Evolutionary conservation across 1,140 invertebrate species (phyloP).

Genomic region (Camponotus pennsylvanicus): DNA sequence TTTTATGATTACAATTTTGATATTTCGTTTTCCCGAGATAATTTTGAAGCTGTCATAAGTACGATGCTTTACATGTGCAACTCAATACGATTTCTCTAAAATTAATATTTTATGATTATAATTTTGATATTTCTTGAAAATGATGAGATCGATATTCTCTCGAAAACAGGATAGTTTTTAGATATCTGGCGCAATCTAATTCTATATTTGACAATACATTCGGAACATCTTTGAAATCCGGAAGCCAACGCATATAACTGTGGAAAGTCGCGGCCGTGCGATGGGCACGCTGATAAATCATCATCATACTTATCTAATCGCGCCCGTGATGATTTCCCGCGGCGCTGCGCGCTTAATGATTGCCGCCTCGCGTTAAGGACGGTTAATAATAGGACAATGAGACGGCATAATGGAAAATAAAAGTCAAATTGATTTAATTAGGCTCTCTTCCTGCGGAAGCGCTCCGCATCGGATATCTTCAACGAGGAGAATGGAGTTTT

Average conservation of each 20-base stretch:
- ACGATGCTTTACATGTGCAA: too few species aligned
- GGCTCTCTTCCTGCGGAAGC: conserved; percentile 70
- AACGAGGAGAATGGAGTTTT: conserved; percentile 63
- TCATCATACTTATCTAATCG: conserved; percentile 59
- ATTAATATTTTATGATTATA: background rate
- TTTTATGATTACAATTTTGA: background rate
- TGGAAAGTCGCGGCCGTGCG: conserved; percentile 34
- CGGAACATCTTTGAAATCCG: background rate
- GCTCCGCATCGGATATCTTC: conserved; percentile 62
- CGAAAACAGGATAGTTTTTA: background rate
- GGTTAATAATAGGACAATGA: conserved; percentile 25
- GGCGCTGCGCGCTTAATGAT: conserved; percentile 34
- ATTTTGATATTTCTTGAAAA: background rate
- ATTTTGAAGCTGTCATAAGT: too few species aligned
- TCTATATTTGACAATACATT: background rate
- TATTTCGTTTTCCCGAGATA: background rate
- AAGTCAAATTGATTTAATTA: conserved; percentile 72
- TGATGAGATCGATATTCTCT: background rate
- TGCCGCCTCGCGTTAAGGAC: conserved; percentile 29
- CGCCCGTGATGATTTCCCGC: conserved; percentile 52
- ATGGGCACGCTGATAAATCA: conserved; percentile 49
- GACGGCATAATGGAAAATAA: conserved; percentile 52
- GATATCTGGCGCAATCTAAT: background rate
- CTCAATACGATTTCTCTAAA: background rate
- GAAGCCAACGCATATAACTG: conserved; percentile 19